These are phyloP conservation scores for Unio delphinus DNA, from an alignment of 2,888 invertebrate species.

Conservation along the genomic window DNA sequence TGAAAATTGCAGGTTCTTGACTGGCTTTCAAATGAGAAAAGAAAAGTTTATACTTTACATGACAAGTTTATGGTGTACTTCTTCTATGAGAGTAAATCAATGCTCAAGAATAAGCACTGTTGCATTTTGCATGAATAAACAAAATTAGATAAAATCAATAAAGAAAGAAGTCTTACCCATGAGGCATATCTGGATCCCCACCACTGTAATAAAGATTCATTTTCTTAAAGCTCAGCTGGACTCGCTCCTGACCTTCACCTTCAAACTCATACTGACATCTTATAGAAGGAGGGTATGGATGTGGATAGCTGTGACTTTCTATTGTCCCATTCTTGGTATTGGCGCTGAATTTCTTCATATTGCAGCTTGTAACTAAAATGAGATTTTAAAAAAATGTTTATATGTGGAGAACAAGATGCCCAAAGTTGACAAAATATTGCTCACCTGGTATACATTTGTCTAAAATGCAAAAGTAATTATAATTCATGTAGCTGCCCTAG, in stretches of 20 bases:
- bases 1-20: too few species aligned
- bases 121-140: too few species aligned
- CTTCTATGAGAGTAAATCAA: too few species aligned
- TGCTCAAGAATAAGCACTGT: too few species aligned
- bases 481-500: too few species aligned
- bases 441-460: too few species aligned
- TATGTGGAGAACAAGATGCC: background rate
- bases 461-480: too few species aligned
- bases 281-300: constrained; percentile 81
- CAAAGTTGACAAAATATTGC: too few species aligned
- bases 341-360: constrained; percentile 41
- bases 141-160: too few species aligned
- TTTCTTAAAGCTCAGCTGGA: constrained; percentile 80
- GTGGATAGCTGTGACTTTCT: constrained; percentile 87
- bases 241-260: constrained; percentile 83
- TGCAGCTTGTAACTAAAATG: constrained; percentile 56
- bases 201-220: constrained; percentile 60
- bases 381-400: constrained; percentile 2
- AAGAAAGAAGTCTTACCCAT: constrained; percentile 50
- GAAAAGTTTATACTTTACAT: too few species aligned
- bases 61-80: too few species aligned
- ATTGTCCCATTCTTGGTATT: constrained; percentile 77
- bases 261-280: constrained; percentile 87
- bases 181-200: constrained; percentile 50
- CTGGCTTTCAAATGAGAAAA: too few species aligned